Evolutionary conservation across 2,113 vertebrate species (phyloP), one percentile per base, ranked within the genome.

Genomic region (Odontophorus gujanensis): DNA sequence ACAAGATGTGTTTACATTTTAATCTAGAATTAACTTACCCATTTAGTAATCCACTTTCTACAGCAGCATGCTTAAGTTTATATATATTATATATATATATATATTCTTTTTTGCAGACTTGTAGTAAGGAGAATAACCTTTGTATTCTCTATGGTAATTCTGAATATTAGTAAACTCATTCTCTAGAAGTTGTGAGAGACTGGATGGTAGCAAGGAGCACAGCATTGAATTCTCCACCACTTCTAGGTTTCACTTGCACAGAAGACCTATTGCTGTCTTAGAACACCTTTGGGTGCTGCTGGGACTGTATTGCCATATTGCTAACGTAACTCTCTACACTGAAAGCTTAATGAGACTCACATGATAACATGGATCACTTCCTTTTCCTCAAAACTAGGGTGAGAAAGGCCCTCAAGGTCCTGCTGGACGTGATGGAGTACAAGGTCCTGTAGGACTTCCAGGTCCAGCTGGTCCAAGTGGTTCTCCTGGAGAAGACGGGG

Each of bases 331-430:
- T 77, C 5, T 15, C n/a, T 62, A 22, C 51, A 30, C 25, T 77
- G 50, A 81, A 72, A 53, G 62, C 25, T 87, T 81, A 22, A 32
- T 62, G 79, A 62, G 28, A 77, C 32, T 82, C 47, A 45, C 90
- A 32, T 40, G 38, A 30, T 80, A 24, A 82, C 36, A 21, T 61
- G 51, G 38, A 84, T 74, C 6, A 9, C 42, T 63, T 80, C 11
- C 63, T 90, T 77, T 51, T 92, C 63, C 96, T 94, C 69, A 71
- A 90, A 96, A 66, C 51, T 66, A 99, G 99, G 99, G 99, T 93
- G 99, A 99, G 96, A 99, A 99, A 98, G 99, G 99, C 40, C 99
- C 99, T 61, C 98, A 98, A 38, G 99, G 99, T 83, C 99, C 99
- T 22, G 99, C 99, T 59, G 99, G 99, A 72, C 98, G 99, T 77